Conservation (phyloP, 2,113 vertebrate species). For the Eptesicus fuscus region DNA sequence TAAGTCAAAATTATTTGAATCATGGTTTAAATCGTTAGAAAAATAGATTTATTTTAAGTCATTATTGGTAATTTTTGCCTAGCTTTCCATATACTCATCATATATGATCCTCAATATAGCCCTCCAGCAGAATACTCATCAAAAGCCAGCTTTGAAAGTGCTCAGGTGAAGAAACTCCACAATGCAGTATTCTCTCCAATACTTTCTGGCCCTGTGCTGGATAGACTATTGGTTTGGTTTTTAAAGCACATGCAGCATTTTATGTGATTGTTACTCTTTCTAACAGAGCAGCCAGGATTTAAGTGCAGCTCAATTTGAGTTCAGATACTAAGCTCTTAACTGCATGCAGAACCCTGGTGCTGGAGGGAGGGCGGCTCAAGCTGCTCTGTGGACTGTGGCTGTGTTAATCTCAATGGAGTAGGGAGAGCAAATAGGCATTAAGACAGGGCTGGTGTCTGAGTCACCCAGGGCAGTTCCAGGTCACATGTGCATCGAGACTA, state of each 20-base stretch:
- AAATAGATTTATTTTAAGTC: neutral
- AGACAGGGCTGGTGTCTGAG: slow-evolving; percentile 72
- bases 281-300: neutral
- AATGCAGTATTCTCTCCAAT: neutral
- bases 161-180: neutral
- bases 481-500: slow-evolving; percentile 78
- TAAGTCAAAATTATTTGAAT: slow-evolving; percentile 1
- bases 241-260: neutral
- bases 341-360: neutral
- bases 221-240: neutral
- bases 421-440: slow-evolving; percentile 67
- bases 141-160: neutral
- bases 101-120: neutral
- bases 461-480: slow-evolving; percentile 78
- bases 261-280: neutral
- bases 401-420: slow-evolving; percentile 3
- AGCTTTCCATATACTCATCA: neutral
- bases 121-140: neutral
- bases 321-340: neutral
- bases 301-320: neutral
- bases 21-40: slow-evolving; percentile 1
- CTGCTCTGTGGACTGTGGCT: neutral
- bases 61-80: neutral
- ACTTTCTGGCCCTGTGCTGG: neutral
- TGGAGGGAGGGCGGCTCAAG: neutral